Evolutionary conservation across 2,888 invertebrate genomes (phyloP), one percentile per base, ranked within the genome.

Genomic region (Ectropis crepuscularia): DNA sequence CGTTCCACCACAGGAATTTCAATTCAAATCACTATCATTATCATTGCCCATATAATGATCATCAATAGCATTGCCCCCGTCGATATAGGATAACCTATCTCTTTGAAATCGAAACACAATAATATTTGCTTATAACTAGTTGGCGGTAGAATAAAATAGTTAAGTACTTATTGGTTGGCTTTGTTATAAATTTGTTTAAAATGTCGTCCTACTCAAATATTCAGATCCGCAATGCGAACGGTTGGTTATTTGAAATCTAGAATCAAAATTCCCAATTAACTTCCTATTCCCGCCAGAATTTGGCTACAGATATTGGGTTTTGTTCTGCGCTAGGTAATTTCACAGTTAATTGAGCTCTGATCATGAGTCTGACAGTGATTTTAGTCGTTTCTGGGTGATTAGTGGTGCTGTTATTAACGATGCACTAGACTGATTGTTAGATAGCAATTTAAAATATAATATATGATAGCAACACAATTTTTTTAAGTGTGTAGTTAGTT

Each of bases 311-410:
- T 57, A 57, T 39, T 37, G 41, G 36, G 12, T 43, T 50, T 50
- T 48, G 38, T 53, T 41, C 53, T 53, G 57, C 53, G 58, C 50
- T 41, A 60, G 57, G 63, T 55, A 68, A 68, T 63, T 63, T 53
- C 47, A 60, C 49, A 42, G 63, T 63, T 68, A 61, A 68, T 68
- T 60, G 65, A 60, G 62, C 63, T 62, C 57, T 50, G 51, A 55
- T 59, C 47, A 41, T 41, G 39, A 38, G 47, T 55, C 16, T 39
- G 37, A 36, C 46, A 54, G 39, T 47, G 47, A 41, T 47, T 55
- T 55, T 55, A 47, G 38, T 43, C 38, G 54, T 55, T 47, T 43
- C 10, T 9, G 45, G 7, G 43, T 53, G 53, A 53, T 45, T 53
- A 9, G 37, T 43, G 53, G 36, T 10, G n/a, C 9, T 36, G 11